These are phyloP conservation scores for Hexactinellida sp. DNA, from an alignment of 37 sponge, comb jelly and placozoan species.

Conservation along the genomic window DNA sequence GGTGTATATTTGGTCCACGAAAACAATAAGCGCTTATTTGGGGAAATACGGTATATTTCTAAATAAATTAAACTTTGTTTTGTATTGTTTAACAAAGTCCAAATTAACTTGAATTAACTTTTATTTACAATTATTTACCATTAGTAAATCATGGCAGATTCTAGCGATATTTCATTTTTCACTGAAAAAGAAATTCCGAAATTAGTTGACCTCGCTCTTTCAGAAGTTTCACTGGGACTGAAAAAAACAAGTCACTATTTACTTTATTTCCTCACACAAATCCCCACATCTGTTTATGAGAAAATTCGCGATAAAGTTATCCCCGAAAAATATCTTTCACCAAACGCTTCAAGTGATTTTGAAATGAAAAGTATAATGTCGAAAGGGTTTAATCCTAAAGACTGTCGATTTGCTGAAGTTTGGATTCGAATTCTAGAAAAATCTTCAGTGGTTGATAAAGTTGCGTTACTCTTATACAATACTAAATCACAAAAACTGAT, in stretches of 20 bases:
- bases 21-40: no score
- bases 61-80: no score
- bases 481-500: background rate
- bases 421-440: slow-evolving; percentile 12
- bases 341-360: background rate
- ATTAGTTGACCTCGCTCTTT: background rate
- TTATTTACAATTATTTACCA: no score
- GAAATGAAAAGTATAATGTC: background rate
- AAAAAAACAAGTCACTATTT: background rate
- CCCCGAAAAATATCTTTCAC: background rate
- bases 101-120: no score
- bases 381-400: background rate
- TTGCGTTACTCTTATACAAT: background rate
- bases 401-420: background rate
- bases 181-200: background rate
- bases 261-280: background rate
- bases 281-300: background rate
- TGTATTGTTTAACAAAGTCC: no score
- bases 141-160: slow-evolving; percentile 2
- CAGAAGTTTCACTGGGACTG: background rate
- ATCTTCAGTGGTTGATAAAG: background rate
- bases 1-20: no score
- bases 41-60: no score
- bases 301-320: slow-evolving; percentile 12
- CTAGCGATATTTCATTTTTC: background rate